Evolutionary conservation across 2,113 vertebrate genomes (phyloP).

Genomic region (Myiozetetes cayanensis): DNA sequence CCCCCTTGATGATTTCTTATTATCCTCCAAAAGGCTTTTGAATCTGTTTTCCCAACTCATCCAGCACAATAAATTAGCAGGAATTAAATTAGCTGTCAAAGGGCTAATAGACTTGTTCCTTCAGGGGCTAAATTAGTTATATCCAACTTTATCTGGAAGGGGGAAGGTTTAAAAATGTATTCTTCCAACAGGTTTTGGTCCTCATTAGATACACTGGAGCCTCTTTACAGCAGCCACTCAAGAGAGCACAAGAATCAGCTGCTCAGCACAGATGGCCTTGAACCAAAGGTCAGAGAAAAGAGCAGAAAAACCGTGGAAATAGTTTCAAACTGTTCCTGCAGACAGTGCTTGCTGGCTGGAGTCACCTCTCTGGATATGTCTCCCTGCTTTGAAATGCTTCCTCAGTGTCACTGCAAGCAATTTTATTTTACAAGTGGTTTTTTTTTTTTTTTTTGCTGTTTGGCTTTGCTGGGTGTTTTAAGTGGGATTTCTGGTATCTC

Average conservation of each 20-base stretch:
- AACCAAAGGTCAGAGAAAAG: conserved; percentile 29
- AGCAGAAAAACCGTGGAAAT: background rate
- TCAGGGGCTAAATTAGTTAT: conserved; percentile 6
- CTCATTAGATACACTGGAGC: background rate
- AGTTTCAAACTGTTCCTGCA: background rate
- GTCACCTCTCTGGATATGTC: background rate
- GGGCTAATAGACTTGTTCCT: background rate
- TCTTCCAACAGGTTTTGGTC: background rate
- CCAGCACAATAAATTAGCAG: background rate
- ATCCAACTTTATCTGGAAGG: background rate
- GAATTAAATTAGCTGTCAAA: conserved; percentile 21
- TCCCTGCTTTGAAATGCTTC: background rate
- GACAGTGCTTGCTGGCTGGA: background rate
- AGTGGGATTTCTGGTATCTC: background rate
- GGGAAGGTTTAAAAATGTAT: background rate
- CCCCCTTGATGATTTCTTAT: background rate
- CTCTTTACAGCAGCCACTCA: background rate
- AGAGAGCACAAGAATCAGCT: background rate
- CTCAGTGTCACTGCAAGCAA: background rate
- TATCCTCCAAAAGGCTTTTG: background rate
- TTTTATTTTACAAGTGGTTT: background rate
- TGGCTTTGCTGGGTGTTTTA: background rate
- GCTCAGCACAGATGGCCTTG: conserved; percentile 21
- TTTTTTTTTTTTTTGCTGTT: background rate
- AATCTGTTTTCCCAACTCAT: background rate